phyloP scores from a whole-genome alignment of 1,140 invertebrate genomes.

The Drosophila bifasciata region DNA sequence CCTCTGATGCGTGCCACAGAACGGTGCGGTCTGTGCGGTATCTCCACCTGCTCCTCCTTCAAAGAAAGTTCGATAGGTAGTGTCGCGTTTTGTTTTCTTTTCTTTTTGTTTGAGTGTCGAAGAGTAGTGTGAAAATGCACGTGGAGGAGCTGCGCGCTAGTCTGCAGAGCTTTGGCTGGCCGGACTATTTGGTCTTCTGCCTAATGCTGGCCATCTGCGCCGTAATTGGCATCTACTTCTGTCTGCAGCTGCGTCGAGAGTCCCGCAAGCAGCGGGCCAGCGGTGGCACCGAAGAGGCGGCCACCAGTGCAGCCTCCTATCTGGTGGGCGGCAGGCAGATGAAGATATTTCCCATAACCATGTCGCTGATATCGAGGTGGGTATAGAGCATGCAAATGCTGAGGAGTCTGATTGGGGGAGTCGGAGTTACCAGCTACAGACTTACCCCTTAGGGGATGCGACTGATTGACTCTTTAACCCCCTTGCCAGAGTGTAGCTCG shows the following conservation, averaged over 20 bases:
- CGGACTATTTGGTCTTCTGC: constrained; percentile 90
- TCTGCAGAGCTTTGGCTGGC: constrained; percentile 87
- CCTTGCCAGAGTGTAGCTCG: constrained; percentile 4
- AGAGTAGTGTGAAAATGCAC: constrained; percentile 56
- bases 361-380: constrained; percentile 92
- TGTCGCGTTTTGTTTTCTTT: constrained; percentile 11
- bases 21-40: constrained; percentile 41
- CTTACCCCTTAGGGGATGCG: too few species aligned
- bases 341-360: constrained; percentile 91
- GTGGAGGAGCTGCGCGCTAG: constrained; percentile 87
- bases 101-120: constrained; percentile 12
- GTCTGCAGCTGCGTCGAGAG: constrained; percentile 85
- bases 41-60: background rate
- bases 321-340: constrained; percentile 93
- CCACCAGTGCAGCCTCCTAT: constrained; percentile 87
- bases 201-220: constrained; percentile 90
- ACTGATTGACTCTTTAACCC: background rate
- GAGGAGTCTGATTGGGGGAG: too few species aligned
- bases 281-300: constrained; percentile 70
- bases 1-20: constrained; percentile 62
- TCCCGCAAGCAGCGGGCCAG: constrained; percentile 86
- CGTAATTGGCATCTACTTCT: constrained; percentile 91
- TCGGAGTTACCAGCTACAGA: too few species aligned
- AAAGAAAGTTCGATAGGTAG: background rate
- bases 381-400: constrained; percentile 3